Conservation (phyloP, 2,888 invertebrate genomes). For the Graphium colonna region DNA sequence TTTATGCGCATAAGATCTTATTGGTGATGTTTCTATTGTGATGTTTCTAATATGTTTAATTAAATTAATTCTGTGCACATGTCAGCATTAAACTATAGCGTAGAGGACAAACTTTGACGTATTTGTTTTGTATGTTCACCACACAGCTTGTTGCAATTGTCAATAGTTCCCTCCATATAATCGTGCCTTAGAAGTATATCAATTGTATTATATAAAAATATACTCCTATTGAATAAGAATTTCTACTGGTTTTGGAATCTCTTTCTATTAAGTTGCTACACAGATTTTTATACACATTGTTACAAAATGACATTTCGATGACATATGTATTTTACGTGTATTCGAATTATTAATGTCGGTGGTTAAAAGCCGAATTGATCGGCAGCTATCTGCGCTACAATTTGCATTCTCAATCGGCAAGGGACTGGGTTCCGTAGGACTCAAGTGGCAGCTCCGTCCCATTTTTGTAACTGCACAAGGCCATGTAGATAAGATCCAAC, state of each 20-base stretch:
- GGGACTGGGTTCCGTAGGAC: constrained; percentile 31
- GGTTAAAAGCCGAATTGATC: background rate
- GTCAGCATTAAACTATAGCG: too few relatives aligned
- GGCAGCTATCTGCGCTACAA: constrained; percentile 21
- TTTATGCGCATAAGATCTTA: too few relatives aligned
- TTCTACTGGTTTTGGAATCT: constrained; percentile 10
- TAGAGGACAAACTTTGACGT: too few relatives aligned
- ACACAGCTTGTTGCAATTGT: background rate
- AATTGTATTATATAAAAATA: background rate
- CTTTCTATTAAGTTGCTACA: background rate
- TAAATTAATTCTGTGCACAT: too few relatives aligned
- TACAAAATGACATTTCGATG: too few relatives aligned
- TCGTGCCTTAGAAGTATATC: background rate
- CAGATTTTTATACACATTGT: background rate
- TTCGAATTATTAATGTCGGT: background rate
- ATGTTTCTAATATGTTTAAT: background rate
- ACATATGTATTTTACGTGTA: background rate
- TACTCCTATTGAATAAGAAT: background rate
- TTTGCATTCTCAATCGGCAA: constrained; percentile 22
- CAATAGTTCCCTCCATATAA: background rate
- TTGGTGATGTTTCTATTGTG: background rate
- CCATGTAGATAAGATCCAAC: constrained; percentile 3
- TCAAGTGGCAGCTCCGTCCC: constrained; percentile 27
- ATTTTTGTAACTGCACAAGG: background rate
- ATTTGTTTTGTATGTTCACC: too few relatives aligned